Conservation (phyloP, 2,888 invertebrate genomes). For the Trichopoda pennipes region DNA sequence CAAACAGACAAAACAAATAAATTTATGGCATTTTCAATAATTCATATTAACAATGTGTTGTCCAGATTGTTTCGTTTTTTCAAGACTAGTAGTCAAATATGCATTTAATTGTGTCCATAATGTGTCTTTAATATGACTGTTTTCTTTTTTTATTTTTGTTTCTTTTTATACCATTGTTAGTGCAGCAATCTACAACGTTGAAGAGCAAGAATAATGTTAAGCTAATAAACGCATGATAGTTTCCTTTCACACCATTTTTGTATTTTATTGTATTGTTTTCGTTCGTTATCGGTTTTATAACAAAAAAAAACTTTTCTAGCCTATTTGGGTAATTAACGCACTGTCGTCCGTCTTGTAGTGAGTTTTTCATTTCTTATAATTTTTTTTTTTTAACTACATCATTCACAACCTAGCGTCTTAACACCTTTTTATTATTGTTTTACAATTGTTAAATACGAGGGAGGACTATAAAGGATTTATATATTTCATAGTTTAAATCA, state of each 20-base stretch:
- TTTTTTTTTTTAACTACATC: conserved; percentile 45
- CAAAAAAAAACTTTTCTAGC: conserved; percentile 40
- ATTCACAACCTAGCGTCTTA: conserved; percentile 61
- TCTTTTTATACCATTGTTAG: conserved; percentile 32
- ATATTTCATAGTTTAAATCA: too few species aligned
- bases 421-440: conserved; percentile 44
- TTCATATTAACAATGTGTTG: conserved; percentile 23
- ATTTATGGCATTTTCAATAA: conserved; percentile 30
- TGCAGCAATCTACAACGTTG: neutral
- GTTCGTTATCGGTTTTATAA: conserved; percentile 13
- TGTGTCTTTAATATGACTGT: conserved; percentile 73
- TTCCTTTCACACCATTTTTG: conserved; percentile 52
- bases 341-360: conserved; percentile 10
- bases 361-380: conserved; percentile 3
- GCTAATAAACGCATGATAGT: conserved; percentile 45
- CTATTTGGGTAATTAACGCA: conserved; percentile 22
- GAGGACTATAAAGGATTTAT: neutral
- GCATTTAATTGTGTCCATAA: conserved; percentile 78
- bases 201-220: conserved; percentile 3
- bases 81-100: conserved; percentile 79
- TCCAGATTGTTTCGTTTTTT: conserved; percentile 48
- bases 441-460: neutral
- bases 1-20: neutral
- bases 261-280: neutral
- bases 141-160: conserved; percentile 6